Conservation (phyloP, 2,888 invertebrate species). For the Lochmaea capreae region DNA sequence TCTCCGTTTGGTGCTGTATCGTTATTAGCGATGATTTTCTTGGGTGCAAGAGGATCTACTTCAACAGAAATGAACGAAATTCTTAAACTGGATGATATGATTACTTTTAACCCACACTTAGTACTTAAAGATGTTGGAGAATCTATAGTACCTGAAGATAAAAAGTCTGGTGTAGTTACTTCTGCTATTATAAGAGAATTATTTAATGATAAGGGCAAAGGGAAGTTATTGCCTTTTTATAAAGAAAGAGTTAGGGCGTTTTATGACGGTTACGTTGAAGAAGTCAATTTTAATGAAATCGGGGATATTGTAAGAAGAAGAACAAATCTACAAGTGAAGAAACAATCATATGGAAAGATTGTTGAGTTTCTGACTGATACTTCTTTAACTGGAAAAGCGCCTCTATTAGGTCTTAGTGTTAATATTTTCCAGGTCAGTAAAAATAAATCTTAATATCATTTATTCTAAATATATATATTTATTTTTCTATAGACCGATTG, state of each 20-base stretch:
- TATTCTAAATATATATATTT: slow-evolving; percentile 4
- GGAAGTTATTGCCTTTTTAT: slow-evolving; percentile 86
- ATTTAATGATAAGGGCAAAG: slow-evolving; percentile 84
- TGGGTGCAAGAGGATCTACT: slow-evolving; percentile 87
- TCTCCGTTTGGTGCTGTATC: slow-evolving; percentile 89
- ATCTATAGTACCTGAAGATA: slow-evolving; percentile 75
- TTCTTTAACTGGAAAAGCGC: slow-evolving; percentile 78
- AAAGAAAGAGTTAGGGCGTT: slow-evolving; percentile 89
- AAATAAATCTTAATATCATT: not conserved
- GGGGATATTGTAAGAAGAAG: slow-evolving; percentile 85
- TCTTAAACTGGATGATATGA: slow-evolving; percentile 85
- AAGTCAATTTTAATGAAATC: slow-evolving; percentile 84
- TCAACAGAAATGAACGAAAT: slow-evolving; percentile 93
- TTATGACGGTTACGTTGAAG: slow-evolving; percentile 88
- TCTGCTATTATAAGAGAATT: slow-evolving; percentile 86
- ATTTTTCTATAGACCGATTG: slow-evolving; percentile 77
- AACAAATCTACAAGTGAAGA: slow-evolving; percentile 83
- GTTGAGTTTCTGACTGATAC: slow-evolving; percentile 81
- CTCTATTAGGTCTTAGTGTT: slow-evolving; percentile 83
- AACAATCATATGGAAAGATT: slow-evolving; percentile 82
- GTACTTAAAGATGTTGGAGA: slow-evolving; percentile 88
- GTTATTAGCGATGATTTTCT: slow-evolving; percentile 89
- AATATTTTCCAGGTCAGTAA: slow-evolving; percentile 80
- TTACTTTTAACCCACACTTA: slow-evolving; percentile 90
- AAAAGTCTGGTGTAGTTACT: slow-evolving; percentile 79